Evolutionary conservation across 2,888 invertebrate genomes (phyloP).

Genomic region (Cataglyphis albicans): DNA sequence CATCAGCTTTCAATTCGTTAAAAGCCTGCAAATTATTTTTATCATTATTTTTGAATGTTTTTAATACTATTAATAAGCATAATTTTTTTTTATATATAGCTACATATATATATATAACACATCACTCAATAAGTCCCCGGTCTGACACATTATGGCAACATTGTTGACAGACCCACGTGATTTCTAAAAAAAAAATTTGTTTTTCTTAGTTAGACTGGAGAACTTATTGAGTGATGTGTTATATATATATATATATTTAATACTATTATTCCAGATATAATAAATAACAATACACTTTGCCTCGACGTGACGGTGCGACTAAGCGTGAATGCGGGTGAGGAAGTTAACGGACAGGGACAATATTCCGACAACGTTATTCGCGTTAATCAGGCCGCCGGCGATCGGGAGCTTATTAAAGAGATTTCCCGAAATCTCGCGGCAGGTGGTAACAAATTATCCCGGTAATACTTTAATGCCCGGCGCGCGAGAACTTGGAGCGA

Average conservation of each 20-base stretch:
- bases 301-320: background rate
- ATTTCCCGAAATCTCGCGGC: conserved; percentile 60
- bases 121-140: too few species aligned
- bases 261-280: background rate
- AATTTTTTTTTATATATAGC: background rate
- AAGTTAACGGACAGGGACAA: conserved; percentile 46
- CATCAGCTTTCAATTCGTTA: background rate
- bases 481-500: conserved; percentile 58
- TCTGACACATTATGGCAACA: too few species aligned
- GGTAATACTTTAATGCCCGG: conserved; percentile 71
- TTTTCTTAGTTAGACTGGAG: too few species aligned
- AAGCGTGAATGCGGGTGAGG: background rate
- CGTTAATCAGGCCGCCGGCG: conserved; percentile 53
- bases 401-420: conserved; percentile 60
- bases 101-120: background rate
- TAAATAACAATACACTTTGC: background rate
- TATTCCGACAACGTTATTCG: conserved; percentile 48
- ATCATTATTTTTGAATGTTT: background rate
- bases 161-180: too few species aligned
- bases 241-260: background rate
- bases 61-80: background rate
- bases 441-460: conserved; percentile 71
- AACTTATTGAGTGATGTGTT: too few species aligned
- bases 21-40: background rate
- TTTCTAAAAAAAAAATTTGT: too few species aligned